Evolutionary conservation across 2,113 vertebrate genomes (phyloP).

Genomic region (Barbus barbus): DNA sequence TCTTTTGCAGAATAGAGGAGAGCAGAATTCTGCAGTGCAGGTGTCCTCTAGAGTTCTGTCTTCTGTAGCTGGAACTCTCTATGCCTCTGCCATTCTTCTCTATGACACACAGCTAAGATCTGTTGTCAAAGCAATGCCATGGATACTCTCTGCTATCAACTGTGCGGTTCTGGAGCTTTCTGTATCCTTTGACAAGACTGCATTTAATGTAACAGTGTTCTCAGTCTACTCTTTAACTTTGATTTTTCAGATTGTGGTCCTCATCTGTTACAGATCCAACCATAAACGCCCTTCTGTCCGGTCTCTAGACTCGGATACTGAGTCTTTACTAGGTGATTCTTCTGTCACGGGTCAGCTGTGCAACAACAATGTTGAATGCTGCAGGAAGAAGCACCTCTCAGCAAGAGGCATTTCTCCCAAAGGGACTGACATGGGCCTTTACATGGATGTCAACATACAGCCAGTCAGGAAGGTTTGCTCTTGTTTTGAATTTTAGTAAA

Average conservation of each 20-base stretch:
- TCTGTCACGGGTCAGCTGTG: not conserved
- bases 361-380: not conserved
- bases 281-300: constrained; percentile 26
- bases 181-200: constrained; percentile 73
- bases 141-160: constrained; percentile 77
- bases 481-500: not conserved
- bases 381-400: constrained; percentile 47
- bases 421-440: constrained; percentile 68
- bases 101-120: constrained; percentile 63
- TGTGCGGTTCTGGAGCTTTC: constrained; percentile 70
- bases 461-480: constrained; percentile 71
- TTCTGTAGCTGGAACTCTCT: constrained; percentile 71
- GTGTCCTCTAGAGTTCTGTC: constrained; percentile 68
- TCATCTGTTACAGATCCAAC: constrained; percentile 59
- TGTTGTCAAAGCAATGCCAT: constrained; percentile 76
- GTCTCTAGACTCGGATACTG: constrained; percentile 57
- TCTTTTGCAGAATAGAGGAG: constrained; percentile 70
- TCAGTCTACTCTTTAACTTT: constrained; percentile 54
- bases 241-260: constrained; percentile 63
- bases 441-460: constrained; percentile 76
- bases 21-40: constrained; percentile 50
- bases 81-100: constrained; percentile 74
- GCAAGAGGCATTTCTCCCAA: constrained; percentile 58
- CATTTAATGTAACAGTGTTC: not conserved
- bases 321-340: constrained; percentile 59